Evolutionary conservation across 2,113 vertebrate species (phyloP), one percentile per base, ranked within the genome.

Genomic region (Zootoca vivipara): DNA sequence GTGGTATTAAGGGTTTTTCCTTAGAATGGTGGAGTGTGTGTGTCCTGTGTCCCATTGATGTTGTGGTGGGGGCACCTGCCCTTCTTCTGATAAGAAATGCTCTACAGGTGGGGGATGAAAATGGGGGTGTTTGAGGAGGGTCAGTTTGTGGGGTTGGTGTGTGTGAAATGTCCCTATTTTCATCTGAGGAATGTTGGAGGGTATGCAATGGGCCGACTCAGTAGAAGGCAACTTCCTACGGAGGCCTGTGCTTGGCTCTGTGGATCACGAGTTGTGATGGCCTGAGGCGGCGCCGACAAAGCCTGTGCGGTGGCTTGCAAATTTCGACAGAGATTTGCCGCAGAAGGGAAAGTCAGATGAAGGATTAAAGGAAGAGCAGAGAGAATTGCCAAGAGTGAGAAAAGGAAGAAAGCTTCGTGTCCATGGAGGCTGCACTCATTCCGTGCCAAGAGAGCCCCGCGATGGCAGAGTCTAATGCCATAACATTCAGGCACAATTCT

Each of bases 281-380:
- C 46, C 46, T 70, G 69, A 70, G 12, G 12, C 24, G 30, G 67
- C 26, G 6, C 28, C 30, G 26, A 28, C 26, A 72, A 72, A 72
- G 30, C 70, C n/a, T 52, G 8, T 72, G 70, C 3, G 70, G 65
- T 35, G 70, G 13, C 40, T 83, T 30, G 18, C 28, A 83, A 10
- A n/a, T 5, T 1, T 46, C 30, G 1, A 1, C 16, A 5, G 18
- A 42, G 38, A n/a, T 1, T 20, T 9, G 4, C 28, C 2, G 4
- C 1, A 22, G 70, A 83, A 46, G 65, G 40, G 82, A 83, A 42
- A n/a, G 18, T n/a, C 2, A 12, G 38, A 83, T 42, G 64, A 42
- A 83, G 40, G 42, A 46, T 5, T 46, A 9, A 70, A 30, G 38
- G 22, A 26, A 56, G 28, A 42, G 8, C 67, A 58, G 52, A 79